A percentile compares a stretch with the other conserved stretches of the same genome.
These are phyloP conservation scores for Umimayanthus chanpuru DNA, from an alignment of 92 coral and sea anemone species.

Conservation along the genomic window DNA sequence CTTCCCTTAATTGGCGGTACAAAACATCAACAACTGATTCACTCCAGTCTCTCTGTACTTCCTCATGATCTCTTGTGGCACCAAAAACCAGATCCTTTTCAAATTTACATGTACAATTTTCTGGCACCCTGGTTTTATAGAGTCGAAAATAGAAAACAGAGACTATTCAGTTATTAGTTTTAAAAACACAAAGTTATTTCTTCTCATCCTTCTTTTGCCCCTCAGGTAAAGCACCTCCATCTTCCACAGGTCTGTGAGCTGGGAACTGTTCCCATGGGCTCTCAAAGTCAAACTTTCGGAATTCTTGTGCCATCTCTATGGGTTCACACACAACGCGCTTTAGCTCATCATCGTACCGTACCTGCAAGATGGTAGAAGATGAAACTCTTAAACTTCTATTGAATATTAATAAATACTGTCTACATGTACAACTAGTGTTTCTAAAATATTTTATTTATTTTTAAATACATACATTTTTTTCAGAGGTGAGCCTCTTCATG, in stretches of 20 bases:
- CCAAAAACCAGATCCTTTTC: neutral
- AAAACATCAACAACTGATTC: too few relatives aligned
- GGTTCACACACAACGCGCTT: constrained; percentile 98
- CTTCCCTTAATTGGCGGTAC: too few relatives aligned
- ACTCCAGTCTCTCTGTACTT: neutral
- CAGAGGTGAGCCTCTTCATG: too few relatives aligned
- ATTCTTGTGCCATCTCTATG: constrained; percentile 94
- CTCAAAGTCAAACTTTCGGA: constrained; percentile 90
- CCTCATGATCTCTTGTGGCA: neutral
- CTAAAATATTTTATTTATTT: too few relatives aligned
- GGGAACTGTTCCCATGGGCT: constrained; percentile 99
- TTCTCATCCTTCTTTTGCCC: constrained; percentile 42
- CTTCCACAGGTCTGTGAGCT: constrained; percentile 64
- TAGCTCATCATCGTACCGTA: constrained; percentile 94
- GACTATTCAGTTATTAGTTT: neutral
- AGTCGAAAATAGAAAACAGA: neutral
- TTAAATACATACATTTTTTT: too few relatives aligned
- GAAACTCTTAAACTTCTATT: neutral
- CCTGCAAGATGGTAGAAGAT: constrained; percentile 54
- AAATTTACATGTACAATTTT: constrained; percentile 4
- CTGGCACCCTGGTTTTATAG: neutral
- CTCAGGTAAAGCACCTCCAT: constrained; percentile 37
- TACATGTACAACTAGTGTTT: too few relatives aligned
- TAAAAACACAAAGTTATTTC: constrained; percentile 26
- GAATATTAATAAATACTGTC: neutral